Evolutionary conservation across 1,140 invertebrate species (phyloP), one percentile per base, ranked within the genome.

Genomic region (Drosophila novamexicana): DNA sequence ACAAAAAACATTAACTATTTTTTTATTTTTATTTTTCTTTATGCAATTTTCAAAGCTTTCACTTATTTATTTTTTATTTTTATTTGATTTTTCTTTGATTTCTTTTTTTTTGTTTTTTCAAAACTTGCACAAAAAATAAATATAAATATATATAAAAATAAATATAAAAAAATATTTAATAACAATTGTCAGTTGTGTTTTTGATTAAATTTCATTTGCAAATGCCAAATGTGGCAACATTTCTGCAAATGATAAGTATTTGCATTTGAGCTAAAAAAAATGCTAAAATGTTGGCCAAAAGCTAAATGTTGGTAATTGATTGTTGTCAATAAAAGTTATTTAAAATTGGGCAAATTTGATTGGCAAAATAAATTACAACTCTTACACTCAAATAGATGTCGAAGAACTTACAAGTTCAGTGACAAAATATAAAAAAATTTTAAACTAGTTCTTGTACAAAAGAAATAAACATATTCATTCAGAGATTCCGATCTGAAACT

Each of bases 1-100:
- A 64, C 34, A 73, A 73, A 70, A 79, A 86, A 68, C 52, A 70
- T 77, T 76, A 86, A 73, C n/a, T 14, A 49, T 37, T 69, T 18
- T 18, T 18, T 18, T 18, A 1, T 18, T 37, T 61, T 39, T 16
- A 16, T 44, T 44, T 44, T 16, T 44, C 16, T 44, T 59, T 63
- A 22, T 22, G 22, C 22, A 22, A 22, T 22, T 22, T 22, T 22
- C 18, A 22, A 22, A 77, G 62, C 54, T 16, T 57, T 70, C 58
- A 64, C 42, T 59, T 18, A 37, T 50, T 56, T 39, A 14, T 75
- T 71, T 42, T 59, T 45, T 45, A 63, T 57, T 18, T 18, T 18
- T 18, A 18, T 18, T 18, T 18, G n/a, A 37, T 22, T 22, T 22
- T 0, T 22, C 18, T 67, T 50, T 69, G 18, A 18, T 18, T 57